These are phyloP conservation scores for Boleophthalmus pectinirostris DNA, from an alignment of 2,113 vertebrate species.

Conservation along the genomic window DNA sequence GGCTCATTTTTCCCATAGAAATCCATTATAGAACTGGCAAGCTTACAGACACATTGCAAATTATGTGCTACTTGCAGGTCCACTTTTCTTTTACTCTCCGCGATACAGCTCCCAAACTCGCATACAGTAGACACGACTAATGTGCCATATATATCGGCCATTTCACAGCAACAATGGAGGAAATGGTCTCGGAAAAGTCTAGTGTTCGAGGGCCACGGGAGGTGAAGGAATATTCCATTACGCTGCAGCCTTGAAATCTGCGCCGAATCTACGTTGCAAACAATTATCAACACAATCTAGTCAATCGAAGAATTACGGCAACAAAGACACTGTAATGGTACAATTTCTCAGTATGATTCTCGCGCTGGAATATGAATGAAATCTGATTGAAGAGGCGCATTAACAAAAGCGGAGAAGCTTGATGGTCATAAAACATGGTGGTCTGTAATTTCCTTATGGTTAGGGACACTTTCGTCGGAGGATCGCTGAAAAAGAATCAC, in stretches of 20 bases:
- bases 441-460: conserved; percentile 63
- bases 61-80: not conserved
- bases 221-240: conserved; percentile 44
- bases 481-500: conserved; percentile 46
- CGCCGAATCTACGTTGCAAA: conserved; percentile 46
- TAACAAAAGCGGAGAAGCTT: conserved; percentile 45
- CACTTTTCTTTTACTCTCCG: not conserved
- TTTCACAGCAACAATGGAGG: conserved; percentile 62
- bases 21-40: not conserved
- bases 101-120: conserved; percentile 22
- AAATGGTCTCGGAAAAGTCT: conserved; percentile 25
- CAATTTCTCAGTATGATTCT: conserved; percentile 66
- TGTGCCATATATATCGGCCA: conserved; percentile 48
- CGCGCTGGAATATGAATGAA: conserved; percentile 61
- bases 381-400: conserved; percentile 71
- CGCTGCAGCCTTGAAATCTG: conserved; percentile 19
- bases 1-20: not conserved
- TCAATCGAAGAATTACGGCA: conserved; percentile 53
- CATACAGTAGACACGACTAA: conserved; percentile 27
- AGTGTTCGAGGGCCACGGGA: conserved; percentile 41
- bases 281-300: conserved; percentile 62
- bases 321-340: conserved; percentile 70
- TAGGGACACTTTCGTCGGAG: conserved; percentile 49
- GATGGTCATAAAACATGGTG: conserved; percentile 60
- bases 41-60: not conserved